Percentiles rank a stretch among this genome's conserved stretches.
These are phyloP conservation scores for Macrotis lagotis DNA, from an alignment of 2,113 vertebrate genomes.

Conservation along the genomic window DNA sequence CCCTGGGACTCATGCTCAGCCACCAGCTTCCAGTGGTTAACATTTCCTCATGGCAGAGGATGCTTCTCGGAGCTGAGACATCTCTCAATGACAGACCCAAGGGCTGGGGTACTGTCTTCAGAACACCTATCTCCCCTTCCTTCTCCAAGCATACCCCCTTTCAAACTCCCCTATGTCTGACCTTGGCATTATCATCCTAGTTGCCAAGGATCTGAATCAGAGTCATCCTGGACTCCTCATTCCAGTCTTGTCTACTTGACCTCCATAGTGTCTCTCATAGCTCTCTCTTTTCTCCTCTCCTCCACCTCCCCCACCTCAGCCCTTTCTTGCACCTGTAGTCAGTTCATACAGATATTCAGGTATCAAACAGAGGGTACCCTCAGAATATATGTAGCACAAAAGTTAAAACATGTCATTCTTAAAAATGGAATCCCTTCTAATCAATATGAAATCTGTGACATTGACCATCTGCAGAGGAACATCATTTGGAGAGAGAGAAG, in stretches of 20 bases:
- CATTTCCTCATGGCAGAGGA: not conserved
- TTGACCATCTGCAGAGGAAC: not conserved
- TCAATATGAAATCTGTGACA: not conserved
- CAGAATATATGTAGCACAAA: not conserved
- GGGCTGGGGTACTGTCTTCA: not conserved
- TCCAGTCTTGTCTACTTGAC: not conserved
- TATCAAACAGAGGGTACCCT: not conserved
- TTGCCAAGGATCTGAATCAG: not conserved
- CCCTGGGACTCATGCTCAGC: not conserved
- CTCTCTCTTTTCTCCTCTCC: not conserved
- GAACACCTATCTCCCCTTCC: not conserved
- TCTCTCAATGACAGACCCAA: not conserved
- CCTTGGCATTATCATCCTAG: not conserved
- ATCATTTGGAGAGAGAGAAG: not conserved
- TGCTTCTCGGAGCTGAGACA: not conserved
- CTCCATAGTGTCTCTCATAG: not conserved
- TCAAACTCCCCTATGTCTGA: not conserved
- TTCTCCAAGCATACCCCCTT: not conserved
- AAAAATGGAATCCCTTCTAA: not conserved
- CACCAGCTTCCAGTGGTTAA: not conserved
- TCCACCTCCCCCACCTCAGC: not conserved
- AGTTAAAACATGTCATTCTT: not conserved
- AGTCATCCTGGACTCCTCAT: not conserved
- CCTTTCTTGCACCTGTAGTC: not conserved
- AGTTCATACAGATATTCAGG: not conserved